Base-by-base conservation (phyloP, 1,140 invertebrate species). In the Vanessa tameamea region DNA sequence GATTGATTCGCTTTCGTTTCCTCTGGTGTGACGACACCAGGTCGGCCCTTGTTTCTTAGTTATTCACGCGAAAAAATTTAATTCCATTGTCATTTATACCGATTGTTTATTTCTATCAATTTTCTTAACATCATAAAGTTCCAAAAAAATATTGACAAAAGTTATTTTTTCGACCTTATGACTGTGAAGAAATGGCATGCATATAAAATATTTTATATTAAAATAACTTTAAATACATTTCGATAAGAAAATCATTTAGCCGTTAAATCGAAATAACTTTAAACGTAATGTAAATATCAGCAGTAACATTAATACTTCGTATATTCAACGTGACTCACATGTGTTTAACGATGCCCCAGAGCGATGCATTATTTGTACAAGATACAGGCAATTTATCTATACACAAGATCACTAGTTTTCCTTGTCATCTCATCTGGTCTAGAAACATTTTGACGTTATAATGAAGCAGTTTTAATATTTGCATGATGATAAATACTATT, bases 1-100 rank as follows among this genome's bases (percentile, higher is more conserved):
- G 78, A 88, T 89, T 85, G 86, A 89, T 88, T 87, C 90, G 90
- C 90, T 92, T 92, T 92, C 90, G 86, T 81, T 87, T 89, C 88
- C 87, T 77, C 83, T 69, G 70, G 78, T 79, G 59, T 92, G 90
- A 88, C 90, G 84, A 90, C 87, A 89, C 80, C 64, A 75, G 74
- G 64, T 67, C 71, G 81, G 83, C 82, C 88, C 87, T 90, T 87
- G 83, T 82, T 82, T 87, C 79, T 77, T 75, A 75, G 67, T 64
- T 73, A 57, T 43, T 72, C 69, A 79, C 61, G 68, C 73, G 72
- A 68, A 69, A 72, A 69, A 23, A 53, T 74, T 59, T 69, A 51
- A 65, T 77, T 73, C 65, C 68, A 69, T 76, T 67, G 74, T 72
- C 20, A 65, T 64, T 74, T 57, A 55, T 31, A 55, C 63, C 31